Percentiles rank a stretch among this genome's conserved stretches.
These are phyloP conservation scores for Eucidaris tribuloides DNA, from an alignment of 35 echinoderm and acorn worm genomes.

Conservation along the genomic window DNA sequence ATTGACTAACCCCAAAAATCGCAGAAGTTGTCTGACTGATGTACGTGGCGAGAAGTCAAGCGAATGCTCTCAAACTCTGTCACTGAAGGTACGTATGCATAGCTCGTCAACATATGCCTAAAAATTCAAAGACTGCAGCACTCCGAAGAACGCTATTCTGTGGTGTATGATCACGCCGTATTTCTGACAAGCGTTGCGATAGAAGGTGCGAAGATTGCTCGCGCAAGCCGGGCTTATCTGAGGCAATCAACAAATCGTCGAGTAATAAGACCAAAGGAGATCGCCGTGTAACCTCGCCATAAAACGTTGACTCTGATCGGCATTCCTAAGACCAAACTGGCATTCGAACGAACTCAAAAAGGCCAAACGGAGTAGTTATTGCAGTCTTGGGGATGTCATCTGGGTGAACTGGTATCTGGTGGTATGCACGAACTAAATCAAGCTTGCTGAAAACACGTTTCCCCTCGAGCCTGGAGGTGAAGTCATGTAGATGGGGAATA, in stretches of 20 bases:
- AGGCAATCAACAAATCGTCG: conserved; percentile 30
- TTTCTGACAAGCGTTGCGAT: not conserved
- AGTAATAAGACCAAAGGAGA: conserved; percentile 9
- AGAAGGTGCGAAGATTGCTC: not conserved
- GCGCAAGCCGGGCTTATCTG: not conserved
- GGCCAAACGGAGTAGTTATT: conserved; percentile 42
- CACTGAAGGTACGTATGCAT: not conserved
- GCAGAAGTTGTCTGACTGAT: not conserved
- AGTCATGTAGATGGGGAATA: conserved; percentile 52
- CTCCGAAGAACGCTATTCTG: conserved; percentile 10
- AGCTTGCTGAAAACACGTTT: conserved; percentile 28
- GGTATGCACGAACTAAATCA: conserved; percentile 39
- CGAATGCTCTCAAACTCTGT: conserved; percentile 18
- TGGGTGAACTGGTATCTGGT: conserved; percentile 39
- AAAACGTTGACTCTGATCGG: conserved; percentile 50
- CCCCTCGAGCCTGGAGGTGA: conserved; percentile 12
- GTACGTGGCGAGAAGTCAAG: conserved; percentile 39
- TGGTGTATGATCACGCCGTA: conserved; percentile 33
- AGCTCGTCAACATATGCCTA: not conserved
- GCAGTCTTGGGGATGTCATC: conserved; percentile 41
- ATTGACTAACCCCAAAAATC: conserved; percentile 39
- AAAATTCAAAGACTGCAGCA: not conserved
- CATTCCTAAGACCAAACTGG: conserved; percentile 37
- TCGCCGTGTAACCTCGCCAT: conserved; percentile 22
- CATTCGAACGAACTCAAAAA: conserved; percentile 44